Base-by-base conservation (phyloP, 2,888 invertebrate species). In the Synanthedon myopaeformis region DNA sequence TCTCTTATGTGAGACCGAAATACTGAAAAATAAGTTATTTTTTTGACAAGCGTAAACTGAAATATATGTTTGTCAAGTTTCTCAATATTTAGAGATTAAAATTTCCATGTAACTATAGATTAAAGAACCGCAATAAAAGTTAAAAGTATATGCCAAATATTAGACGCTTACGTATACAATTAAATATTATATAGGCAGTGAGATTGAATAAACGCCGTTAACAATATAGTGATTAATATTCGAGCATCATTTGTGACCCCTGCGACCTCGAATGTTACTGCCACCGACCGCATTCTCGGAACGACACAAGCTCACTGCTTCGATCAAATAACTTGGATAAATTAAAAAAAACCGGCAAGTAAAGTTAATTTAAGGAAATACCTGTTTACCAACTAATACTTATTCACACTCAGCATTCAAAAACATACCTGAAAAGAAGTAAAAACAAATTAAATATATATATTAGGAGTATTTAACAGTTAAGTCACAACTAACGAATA, bases 401-500 rank as follows among this genome's bases (percentile, higher is more conserved):
- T 61, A 60, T 61, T 64, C 69, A 72, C 64, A 57, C 57, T 56
- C 55, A 58, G n/a, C 53, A 55, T 58, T 59, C 52, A 54, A 61
- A 65, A 58, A 61, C 74, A 65, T 76, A 76, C 76, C 76, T 76
- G 74, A 56, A 76, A 74, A 65, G n/a, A 67, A 57, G 65, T 62
- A 60, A 62, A 62, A 65, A 58, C 54, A 56, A 41, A 62, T 59
- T 57, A 52, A 54, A 58, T 51, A 53, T 59, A 3, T 13, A 12
- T 45, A 4, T 12, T 45, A 13, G 4, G 14, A 45, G 3, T 13
- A 45, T 45, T 45, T 55, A 49, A 52, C 10, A 35, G 10, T 35
- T 35, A 35, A 35, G 23, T 23, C 19, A 23, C 19, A 28, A 6
- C 35, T 8, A 10, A 54, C 54, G 42, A 42, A 41, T n/a, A 17